Percentiles rank a stretch among this genome's conserved stretches.
phyloP scores from a whole-genome alignment of 2,797 vertebrate genomes.

The Podarcis lilfordi region DNA sequence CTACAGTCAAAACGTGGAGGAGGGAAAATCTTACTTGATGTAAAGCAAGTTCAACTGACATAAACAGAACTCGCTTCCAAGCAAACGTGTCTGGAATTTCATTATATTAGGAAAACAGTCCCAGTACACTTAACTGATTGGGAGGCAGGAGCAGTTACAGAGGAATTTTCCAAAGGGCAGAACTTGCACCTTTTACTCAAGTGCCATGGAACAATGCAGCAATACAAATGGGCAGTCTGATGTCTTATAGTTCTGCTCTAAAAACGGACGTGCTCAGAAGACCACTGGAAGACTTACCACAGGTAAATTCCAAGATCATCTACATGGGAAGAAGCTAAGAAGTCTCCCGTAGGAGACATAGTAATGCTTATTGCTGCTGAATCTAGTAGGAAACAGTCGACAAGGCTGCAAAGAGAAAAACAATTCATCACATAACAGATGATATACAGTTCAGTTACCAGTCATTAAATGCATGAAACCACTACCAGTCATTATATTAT shows the following conservation, averaged over 20 bases:
- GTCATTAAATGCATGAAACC: neutral
- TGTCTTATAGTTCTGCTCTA: neutral
- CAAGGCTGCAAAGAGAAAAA: constrained; percentile 80
- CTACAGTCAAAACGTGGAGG: neutral
- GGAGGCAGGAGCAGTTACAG: neutral
- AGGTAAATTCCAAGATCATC: constrained; percentile 93
- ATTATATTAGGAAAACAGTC: neutral
- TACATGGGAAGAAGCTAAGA: constrained; percentile 91
- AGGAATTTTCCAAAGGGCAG: neutral
- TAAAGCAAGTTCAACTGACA: neutral
- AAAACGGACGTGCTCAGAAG: neutral
- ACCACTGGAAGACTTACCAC: constrained; percentile 78
- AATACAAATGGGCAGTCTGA: neutral
- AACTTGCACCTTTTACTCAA: neutral
- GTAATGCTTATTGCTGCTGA: constrained; percentile 87
- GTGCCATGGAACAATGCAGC: neutral
- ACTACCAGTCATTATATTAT: neutral
- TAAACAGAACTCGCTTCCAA: neutral
- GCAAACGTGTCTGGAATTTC: neutral
- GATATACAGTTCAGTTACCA: neutral
- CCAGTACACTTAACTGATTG: neutral
- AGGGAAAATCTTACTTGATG: neutral
- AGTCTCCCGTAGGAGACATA: constrained; percentile 95
- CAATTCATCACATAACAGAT: neutral
- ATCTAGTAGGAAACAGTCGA: constrained; percentile 93